phyloP scores from a whole-genome alignment of 2,888 invertebrate species.

The Lasioglossum villosulum region DNA sequence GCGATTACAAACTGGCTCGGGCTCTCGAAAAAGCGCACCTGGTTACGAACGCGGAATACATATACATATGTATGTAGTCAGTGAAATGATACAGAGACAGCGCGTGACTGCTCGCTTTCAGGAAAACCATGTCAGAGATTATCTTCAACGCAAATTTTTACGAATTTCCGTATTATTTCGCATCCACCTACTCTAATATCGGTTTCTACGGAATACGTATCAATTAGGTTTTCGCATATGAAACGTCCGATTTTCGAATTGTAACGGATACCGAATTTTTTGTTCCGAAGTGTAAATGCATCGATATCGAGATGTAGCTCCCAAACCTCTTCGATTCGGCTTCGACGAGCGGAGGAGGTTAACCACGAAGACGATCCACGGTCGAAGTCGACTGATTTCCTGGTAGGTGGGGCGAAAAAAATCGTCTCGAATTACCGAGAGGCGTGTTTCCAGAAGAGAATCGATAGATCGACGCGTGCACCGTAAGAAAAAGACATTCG shows the following conservation, averaged over 20 bases:
- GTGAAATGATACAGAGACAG: not conserved
- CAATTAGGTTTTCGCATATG: not conserved
- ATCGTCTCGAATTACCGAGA: slow-evolving; percentile 61
- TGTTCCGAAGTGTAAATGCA: no score
- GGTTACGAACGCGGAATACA: slow-evolving; percentile 4
- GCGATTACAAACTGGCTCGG: slow-evolving; percentile 24
- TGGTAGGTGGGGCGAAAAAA: slow-evolving; percentile 3
- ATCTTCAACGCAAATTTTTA: not conserved
- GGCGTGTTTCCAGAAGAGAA: slow-evolving; percentile 55
- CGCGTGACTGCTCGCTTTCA: not conserved
- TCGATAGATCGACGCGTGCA: slow-evolving; percentile 59
- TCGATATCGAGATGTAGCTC: not conserved
- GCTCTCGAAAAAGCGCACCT: slow-evolving; percentile 16
- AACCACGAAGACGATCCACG: not conserved
- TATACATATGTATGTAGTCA: not conserved
- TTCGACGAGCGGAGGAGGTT: not conserved
- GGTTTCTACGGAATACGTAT: not conserved
- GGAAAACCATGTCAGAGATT: not conserved
- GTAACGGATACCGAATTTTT: no score
- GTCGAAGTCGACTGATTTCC: slow-evolving; percentile 1
- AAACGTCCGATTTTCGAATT: not conserved
- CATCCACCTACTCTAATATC: not conserved
- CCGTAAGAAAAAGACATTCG: slow-evolving; percentile 20
- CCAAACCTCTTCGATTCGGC: not conserved
- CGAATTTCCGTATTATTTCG: not conserved